These are phyloP conservation scores for Dipodomys ordii DNA, from an alignment of 2,113 vertebrate genomes.

Conservation along the genomic window DNA sequence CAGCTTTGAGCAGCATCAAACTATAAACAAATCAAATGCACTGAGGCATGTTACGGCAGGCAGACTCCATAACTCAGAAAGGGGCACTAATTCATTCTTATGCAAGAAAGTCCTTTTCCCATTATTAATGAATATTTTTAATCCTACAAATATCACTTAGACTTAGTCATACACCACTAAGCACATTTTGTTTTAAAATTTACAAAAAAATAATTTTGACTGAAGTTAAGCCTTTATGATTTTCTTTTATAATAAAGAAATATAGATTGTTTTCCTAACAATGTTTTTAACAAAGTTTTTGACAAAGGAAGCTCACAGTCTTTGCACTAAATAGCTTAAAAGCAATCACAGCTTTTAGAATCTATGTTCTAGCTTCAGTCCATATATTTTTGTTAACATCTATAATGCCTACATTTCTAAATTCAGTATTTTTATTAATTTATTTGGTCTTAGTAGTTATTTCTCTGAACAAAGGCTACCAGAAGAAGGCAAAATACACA, in stretches of 20 bases:
- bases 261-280: background rate
- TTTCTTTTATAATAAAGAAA: constrained; percentile 47
- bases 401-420: background rate
- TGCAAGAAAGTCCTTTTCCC: constrained; percentile 76
- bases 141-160: constrained; percentile 79
- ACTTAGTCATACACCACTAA: constrained; percentile 81
- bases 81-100: constrained; percentile 74
- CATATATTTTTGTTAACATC: background rate
- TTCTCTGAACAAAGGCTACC: background rate
- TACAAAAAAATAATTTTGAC: constrained; percentile 74
- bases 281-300: background rate
- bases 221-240: constrained; percentile 65
- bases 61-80: constrained; percentile 53
- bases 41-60: constrained; percentile 66
- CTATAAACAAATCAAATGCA: constrained; percentile 73
- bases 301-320: background rate
- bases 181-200: constrained; percentile 83
- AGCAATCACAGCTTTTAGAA: background rate
- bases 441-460: background rate
- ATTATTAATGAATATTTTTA: constrained; percentile 84
- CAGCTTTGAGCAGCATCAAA: background rate
- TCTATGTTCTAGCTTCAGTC: background rate
- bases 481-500: background rate
- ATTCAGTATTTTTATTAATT: background rate
- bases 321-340: constrained; percentile 20